Evolutionary conservation across 2,797 vertebrate species (phyloP), one percentile per base, ranked within the genome.

Genomic region (Mormyrus proboscirostris): DNA sequence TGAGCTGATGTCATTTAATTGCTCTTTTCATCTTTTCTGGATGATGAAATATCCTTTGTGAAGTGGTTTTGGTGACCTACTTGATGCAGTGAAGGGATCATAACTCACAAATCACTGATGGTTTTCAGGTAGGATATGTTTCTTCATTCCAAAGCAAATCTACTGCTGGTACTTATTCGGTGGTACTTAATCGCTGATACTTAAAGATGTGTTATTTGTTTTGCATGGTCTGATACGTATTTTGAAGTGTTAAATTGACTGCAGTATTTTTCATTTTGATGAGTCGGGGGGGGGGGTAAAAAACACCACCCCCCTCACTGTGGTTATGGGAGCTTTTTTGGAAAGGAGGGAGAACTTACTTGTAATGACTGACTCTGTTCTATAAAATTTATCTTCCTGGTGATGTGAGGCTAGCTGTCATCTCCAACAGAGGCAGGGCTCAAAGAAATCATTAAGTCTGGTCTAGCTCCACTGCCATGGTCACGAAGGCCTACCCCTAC

Each of bases 1-100:
- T 93, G 92, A 94, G 91, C 94, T 95, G 93, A 94, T 95, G 93
- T 93, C 92, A 79, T 79, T 87, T 29, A 57, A n/a, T 25, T 53
- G 79, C 44, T 90, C 62, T 88, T 38, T 5, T 38, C 69, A 55
- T 79, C 14, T 53, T 7, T 87, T 47, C 29, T 87, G 69, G 51
- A 14, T 82, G 51, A 88, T 88, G 44, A 85, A 86, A 69, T 65
- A 50, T 86, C 14, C 19, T 50, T 49, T 10, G 19, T 41, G n/a
- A 73, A n/a, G 83, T 5, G 14, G 22, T 49, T 85, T 65, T 50
- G 82, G 59, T 86, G 82, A 50, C 79, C 41, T 89, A 33, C 44
- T 83, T 62, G 41, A 25, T 50, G 25, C 41, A 50, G 5, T 89
- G 83, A 89, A 49, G 12, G 7, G 2, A 49, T 69, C 57, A 69